A percentile compares a stretch with the other conserved stretches of the same genome.
Conservation (phyloP, 2,113 vertebrate species). For the Chamaea fasciata region DNA sequence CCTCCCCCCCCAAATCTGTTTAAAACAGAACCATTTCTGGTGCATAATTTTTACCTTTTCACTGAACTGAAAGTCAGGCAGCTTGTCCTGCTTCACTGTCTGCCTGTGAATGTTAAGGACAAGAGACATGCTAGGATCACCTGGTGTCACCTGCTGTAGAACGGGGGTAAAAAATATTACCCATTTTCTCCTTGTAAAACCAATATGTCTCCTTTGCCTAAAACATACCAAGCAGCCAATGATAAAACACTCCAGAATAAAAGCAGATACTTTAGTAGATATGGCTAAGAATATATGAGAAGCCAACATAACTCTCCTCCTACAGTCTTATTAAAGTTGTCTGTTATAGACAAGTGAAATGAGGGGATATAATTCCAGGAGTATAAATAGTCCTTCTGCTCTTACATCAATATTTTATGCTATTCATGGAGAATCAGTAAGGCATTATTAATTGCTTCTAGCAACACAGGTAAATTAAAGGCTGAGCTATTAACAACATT, state of each 20-base stretch:
- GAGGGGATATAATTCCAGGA: conserved; percentile 19
- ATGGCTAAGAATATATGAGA: neutral
- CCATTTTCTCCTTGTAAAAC: neutral
- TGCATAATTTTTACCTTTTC: neutral
- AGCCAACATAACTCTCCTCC: neutral
- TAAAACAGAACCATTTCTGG: neutral
- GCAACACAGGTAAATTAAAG: conserved; percentile 45
- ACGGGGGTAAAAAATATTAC: neutral
- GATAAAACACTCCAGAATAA: neutral
- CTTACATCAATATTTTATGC: conserved; percentile 58
- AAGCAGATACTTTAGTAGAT: neutral
- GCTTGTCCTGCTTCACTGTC: neutral
- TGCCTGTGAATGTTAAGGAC: neutral
- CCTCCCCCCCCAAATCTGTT: neutral
- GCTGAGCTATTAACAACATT: conserved; percentile 44
- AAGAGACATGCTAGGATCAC: neutral
- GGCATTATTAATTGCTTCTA: conserved; percentile 56
- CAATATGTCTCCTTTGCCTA: neutral
- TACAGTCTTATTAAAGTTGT: conserved; percentile 11
- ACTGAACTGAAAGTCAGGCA: neutral
- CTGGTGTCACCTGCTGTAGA: neutral
- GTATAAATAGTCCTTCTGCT: conserved; percentile 56
- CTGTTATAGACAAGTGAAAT: neutral
- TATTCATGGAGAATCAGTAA: conserved; percentile 23
- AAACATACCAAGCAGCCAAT: neutral